phyloP scores from a whole-genome alignment of 1,140 invertebrate species.

The Leptinotarsa texana region DNA sequence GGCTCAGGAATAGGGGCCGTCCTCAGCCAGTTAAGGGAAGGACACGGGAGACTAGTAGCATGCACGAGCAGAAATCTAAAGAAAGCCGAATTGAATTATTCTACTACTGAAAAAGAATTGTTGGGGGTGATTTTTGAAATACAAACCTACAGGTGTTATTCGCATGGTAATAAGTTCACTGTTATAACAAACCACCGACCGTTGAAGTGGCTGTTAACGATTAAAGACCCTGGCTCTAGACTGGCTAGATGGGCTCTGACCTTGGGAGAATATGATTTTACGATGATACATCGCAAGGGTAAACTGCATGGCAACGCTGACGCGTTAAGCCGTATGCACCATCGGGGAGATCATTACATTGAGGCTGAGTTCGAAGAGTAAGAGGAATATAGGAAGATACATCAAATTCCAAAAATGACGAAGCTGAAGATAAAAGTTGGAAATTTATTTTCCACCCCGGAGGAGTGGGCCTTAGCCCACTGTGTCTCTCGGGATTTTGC shows the following conservation, averaged over 20 bases:
- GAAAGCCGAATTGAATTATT: constrained; percentile 18
- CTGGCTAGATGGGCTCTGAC: constrained; percentile 23
- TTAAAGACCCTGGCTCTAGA: constrained; percentile 29
- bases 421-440: too few relatives aligned
- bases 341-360: not conserved
- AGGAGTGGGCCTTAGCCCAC: not conserved
- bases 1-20: constrained; percentile 35
- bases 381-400: not conserved
- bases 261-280: constrained; percentile 25
- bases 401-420: not conserved
- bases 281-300: constrained; percentile 10
- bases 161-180: constrained; percentile 13
- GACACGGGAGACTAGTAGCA: constrained; percentile 1
- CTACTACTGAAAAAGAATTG: constrained; percentile 22
- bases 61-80: constrained; percentile 14
- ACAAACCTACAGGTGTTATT: not conserved
- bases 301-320: constrained; percentile 4
- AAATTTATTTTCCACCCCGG: not conserved
- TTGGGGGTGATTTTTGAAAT: constrained; percentile 21
- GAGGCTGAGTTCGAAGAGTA: not conserved
- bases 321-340: constrained; percentile 4
- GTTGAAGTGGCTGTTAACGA: constrained; percentile 21
- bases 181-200: constrained; percentile 23
- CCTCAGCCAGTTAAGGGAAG: constrained; percentile 16
- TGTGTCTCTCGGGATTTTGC: not conserved